Evolutionary conservation across 2,797 vertebrate species (phyloP).

Genomic region (Hippopotamyrus pictus): DNA sequence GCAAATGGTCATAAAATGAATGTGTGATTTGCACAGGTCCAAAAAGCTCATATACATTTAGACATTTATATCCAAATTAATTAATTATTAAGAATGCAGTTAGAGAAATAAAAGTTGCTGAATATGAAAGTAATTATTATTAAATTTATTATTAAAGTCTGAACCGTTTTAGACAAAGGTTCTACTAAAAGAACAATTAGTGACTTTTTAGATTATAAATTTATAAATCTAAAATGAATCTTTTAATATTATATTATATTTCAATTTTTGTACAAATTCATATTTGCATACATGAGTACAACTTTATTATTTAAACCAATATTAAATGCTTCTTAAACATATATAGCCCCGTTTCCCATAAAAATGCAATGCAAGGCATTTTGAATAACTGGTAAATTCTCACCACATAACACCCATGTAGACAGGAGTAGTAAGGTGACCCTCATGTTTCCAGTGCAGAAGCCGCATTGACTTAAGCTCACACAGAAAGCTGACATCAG

Average conservation of each 20-base stretch:
- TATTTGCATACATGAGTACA: background rate
- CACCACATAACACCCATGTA: background rate
- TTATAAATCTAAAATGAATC: background rate
- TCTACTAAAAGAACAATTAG: background rate
- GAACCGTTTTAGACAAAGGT: background rate
- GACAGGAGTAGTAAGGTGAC: conserved; percentile 13
- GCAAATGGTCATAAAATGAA: background rate
- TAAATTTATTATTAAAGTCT: background rate
- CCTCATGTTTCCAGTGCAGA: background rate
- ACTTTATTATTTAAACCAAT: background rate
- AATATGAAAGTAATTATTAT: background rate
- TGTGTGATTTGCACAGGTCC: background rate
- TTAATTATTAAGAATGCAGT: background rate
- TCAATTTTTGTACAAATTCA: background rate
- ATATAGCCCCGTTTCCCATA: background rate
- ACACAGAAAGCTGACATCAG: background rate
- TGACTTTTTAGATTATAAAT: background rate
- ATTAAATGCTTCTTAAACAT: background rate
- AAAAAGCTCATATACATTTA: background rate
- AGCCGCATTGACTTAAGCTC: background rate
- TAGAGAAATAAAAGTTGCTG: background rate
- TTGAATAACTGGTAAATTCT: background rate
- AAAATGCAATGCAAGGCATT: background rate
- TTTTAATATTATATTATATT: background rate
- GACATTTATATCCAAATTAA: background rate